Conservation (phyloP, 2,797 vertebrate genomes). For the Cuculus canorus region DNA sequence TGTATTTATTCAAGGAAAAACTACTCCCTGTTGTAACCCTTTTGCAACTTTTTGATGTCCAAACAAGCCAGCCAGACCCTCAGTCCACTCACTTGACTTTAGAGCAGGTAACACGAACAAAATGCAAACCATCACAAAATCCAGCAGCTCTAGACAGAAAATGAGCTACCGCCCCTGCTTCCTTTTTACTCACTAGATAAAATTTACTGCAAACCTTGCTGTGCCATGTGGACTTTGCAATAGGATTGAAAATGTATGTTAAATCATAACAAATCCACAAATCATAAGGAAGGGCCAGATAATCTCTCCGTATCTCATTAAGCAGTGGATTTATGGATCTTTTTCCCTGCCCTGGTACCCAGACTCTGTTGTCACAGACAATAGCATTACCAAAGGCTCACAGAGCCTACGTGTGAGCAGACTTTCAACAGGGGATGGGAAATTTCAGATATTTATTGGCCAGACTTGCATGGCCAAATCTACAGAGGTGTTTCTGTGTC, state of each 20-base stretch:
- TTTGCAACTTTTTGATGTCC: neutral
- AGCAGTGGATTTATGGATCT: neutral
- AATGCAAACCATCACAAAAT: neutral
- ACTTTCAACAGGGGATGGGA: neutral
- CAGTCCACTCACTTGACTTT: neutral
- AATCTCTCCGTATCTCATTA: neutral
- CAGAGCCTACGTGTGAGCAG: neutral
- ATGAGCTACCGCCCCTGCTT: rapidly evolving
- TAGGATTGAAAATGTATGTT: neutral
- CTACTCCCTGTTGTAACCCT: neutral
- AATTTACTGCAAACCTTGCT: neutral
- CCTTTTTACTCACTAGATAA: neutral
- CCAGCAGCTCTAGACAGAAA: neutral
- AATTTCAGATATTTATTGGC: neutral
- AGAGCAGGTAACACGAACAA: neutral
- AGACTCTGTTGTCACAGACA: neutral
- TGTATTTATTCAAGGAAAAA: neutral
- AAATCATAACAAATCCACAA: slow-evolving; percentile 1
- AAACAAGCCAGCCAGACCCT: neutral
- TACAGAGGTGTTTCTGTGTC: neutral
- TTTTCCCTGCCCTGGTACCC: neutral
- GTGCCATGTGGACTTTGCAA: neutral
- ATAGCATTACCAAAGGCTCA: rapidly evolving
- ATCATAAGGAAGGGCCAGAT: neutral
- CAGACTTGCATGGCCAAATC: neutral